Conservation (phyloP, 2,888 invertebrate genomes). For the Furcula furcula region DNA sequence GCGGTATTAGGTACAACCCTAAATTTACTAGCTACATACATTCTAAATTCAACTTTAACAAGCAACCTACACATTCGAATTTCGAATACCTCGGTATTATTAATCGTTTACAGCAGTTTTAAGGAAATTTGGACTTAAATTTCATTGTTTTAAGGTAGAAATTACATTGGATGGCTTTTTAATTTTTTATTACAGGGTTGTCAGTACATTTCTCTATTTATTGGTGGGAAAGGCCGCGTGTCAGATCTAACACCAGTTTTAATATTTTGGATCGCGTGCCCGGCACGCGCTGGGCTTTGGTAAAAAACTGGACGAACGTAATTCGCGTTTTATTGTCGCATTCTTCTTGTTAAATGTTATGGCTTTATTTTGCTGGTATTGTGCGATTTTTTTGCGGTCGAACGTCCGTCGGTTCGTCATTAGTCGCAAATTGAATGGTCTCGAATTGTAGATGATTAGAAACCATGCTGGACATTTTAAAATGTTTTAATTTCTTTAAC, state of each 20-base stretch:
- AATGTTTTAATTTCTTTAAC: conserved; percentile 16
- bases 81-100: conserved; percentile 10
- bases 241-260: conserved; percentile 81
- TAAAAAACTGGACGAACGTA: conserved; percentile 76
- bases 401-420: conserved; percentile 47
- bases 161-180: conserved; percentile 14
- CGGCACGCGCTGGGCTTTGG: conserved; percentile 70
- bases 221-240: conserved; percentile 81
- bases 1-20: conserved; percentile 76
- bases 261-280: conserved; percentile 75
- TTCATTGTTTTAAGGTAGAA: conserved; percentile 8
- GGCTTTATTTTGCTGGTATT: conserved; percentile 30
- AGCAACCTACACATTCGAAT: conserved; percentile 11
- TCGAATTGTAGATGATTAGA: conserved; percentile 29
- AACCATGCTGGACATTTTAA: conserved; percentile 25
- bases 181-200: conserved; percentile 53
- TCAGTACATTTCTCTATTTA: conserved; percentile 70
- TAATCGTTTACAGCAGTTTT: not conserved
- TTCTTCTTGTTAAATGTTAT: conserved; percentile 75
- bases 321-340: conserved; percentile 77
- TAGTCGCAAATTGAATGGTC: conserved; percentile 61
- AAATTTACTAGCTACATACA: conserved; percentile 40
- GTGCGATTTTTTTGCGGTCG: conserved; percentile 60
- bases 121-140: conserved; percentile 19
- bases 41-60: conserved; percentile 29